phyloP scores from a whole-genome alignment of 2,797 vertebrate genomes.

The Argya squamiceps region DNA sequence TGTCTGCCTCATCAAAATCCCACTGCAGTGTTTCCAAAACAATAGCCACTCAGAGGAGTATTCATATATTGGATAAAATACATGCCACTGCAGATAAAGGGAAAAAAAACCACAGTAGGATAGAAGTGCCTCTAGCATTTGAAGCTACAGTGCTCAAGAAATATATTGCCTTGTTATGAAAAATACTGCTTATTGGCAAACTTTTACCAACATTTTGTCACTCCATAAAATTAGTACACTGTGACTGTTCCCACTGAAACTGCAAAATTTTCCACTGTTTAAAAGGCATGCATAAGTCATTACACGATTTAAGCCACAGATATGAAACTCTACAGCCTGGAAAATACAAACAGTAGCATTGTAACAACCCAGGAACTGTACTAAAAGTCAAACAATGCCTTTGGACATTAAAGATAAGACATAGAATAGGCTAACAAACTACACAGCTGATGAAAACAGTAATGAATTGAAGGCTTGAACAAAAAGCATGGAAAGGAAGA shows the following conservation, averaged over 20 bases:
- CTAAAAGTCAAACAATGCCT: constrained; percentile 59
- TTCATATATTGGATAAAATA: not conserved
- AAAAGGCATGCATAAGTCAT: constrained; percentile 45
- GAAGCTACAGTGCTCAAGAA: not conserved
- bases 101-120: not conserved
- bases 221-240: not conserved
- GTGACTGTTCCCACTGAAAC: not conserved
- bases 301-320: constrained; percentile 33
- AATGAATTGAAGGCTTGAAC: constrained; percentile 46
- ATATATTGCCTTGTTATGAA: not conserved
- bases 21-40: not conserved
- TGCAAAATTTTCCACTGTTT: constrained; percentile 3
- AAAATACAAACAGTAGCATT: constrained; percentile 51
- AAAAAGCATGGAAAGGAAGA: constrained; percentile 54
- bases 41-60: not conserved
- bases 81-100: not conserved
- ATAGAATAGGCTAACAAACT: constrained; percentile 53
- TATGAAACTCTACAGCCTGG: not conserved
- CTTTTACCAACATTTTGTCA: not conserved
- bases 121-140: not conserved
- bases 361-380: constrained; percentile 57
- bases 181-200: not conserved
- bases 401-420: constrained; percentile 56
- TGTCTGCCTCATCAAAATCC: not conserved
- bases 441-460: constrained; percentile 59